These are phyloP conservation scores for Felis catus DNA, from an alignment of 2,113 vertebrate species.

Conservation along the genomic window DNA sequence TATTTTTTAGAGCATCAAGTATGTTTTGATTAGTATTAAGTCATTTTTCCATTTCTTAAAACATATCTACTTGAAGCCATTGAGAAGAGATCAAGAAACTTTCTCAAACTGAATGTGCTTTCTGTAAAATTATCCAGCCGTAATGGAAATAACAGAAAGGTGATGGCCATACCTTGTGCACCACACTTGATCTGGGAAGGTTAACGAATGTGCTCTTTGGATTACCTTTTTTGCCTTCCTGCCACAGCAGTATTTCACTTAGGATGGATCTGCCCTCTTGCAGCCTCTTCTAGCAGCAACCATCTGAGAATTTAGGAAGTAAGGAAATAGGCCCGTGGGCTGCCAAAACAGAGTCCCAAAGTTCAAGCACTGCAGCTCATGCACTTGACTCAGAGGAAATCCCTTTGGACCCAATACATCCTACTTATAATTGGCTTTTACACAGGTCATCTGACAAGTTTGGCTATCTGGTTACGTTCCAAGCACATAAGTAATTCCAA, in stretches of 20 bases:
- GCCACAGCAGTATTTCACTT: background rate
- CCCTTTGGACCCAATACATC: background rate
- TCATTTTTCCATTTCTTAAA: constrained; percentile 5
- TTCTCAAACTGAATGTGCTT: background rate
- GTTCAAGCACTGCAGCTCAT: background rate
- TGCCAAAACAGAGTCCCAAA: background rate
- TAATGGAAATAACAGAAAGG: background rate
- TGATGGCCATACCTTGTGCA: background rate
- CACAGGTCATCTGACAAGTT: background rate
- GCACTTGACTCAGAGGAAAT: background rate
- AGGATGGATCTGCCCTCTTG: background rate
- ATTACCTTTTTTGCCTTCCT: background rate
- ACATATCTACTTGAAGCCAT: background rate
- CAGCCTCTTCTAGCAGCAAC: background rate
- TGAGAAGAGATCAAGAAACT: background rate
- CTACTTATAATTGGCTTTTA: background rate
- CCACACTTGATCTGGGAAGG: background rate
- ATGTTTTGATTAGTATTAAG: background rate
- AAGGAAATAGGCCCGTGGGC: background rate
- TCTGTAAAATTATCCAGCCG: background rate
- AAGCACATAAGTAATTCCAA: constrained; percentile 22
- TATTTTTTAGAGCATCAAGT: background rate
- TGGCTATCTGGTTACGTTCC: background rate
- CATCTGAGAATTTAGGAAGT: constrained; percentile 1
- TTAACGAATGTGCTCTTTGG: background rate